Evolutionary conservation across 1,140 invertebrate species (phyloP).

Genomic region (Pygmarrhopalites habei): DNA sequence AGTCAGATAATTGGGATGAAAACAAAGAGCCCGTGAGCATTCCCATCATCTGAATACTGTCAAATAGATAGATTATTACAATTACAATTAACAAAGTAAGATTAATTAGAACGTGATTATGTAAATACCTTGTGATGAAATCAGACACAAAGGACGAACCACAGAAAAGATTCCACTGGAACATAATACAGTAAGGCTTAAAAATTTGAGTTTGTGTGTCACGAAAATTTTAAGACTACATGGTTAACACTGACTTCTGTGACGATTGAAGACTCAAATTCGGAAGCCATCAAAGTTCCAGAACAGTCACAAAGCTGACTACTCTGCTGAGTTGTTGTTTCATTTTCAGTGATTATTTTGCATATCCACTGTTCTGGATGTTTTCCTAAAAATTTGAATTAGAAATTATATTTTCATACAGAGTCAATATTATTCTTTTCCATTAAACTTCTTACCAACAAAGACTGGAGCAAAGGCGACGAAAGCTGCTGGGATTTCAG

Average conservation of each 20-base stretch:
- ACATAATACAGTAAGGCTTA: background rate
- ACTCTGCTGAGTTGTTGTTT: background rate
- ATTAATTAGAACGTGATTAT: too few relatives aligned
- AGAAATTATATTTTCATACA: too few relatives aligned
- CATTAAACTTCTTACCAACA: slow-evolving; percentile 1
- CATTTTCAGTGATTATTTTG: background rate
- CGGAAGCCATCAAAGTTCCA: background rate
- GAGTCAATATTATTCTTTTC: too few relatives aligned
- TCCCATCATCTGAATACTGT: slow-evolving; percentile 32
- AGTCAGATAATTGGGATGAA: slow-evolving; percentile 28
- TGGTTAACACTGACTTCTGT: slow-evolving; percentile 8
- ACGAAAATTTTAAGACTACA: background rate
- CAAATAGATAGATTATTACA: too few relatives aligned
- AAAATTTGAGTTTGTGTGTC: background rate
- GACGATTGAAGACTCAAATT: slow-evolving; percentile 11
- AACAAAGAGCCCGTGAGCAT: slow-evolving; percentile 26
- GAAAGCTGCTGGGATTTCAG: slow-evolving; percentile 32
- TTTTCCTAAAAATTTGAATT: background rate
- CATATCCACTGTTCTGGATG: background rate
- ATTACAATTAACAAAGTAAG: too few relatives aligned
- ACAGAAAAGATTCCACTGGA: slow-evolving; percentile 27
- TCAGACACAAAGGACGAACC: slow-evolving; percentile 26
- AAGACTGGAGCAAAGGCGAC: slow-evolving; percentile 27
- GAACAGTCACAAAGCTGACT: background rate
- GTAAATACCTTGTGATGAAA: slow-evolving; percentile 29